Percentiles rank a stretch among this genome's conserved stretches.
phyloP scores from a whole-genome alignment of 2,888 invertebrate species.

The Coleophora flavipennella region DNA sequence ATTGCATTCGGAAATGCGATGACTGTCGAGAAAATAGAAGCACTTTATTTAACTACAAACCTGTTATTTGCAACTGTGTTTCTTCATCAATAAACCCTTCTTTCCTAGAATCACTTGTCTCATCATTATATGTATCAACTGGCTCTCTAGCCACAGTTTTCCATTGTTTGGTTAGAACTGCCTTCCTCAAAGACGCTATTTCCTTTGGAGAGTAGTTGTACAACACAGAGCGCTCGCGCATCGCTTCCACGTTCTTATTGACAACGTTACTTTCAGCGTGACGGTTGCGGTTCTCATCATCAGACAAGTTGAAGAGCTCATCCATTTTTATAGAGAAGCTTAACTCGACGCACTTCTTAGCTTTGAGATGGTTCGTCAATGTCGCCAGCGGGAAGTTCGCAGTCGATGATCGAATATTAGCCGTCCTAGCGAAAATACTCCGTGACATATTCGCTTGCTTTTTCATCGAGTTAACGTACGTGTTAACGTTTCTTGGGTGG shows the following conservation, averaged over 20 bases:
- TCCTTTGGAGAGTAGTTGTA: constrained; percentile 46
- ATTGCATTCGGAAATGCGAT: too few relatives aligned
- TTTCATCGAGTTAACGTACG: constrained; percentile 36
- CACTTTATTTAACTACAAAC: constrained; percentile 22
- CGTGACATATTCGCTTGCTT: constrained; percentile 34
- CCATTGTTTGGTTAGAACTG: constrained; percentile 37
- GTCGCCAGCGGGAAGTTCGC: constrained; percentile 39
- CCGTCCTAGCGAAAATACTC: constrained; percentile 46
- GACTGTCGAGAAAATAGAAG: too few relatives aligned
- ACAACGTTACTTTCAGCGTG: constrained; percentile 15
- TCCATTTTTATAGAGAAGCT: constrained; percentile 56
- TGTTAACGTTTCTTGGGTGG: constrained; percentile 26
- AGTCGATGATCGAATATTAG: constrained; percentile 36
- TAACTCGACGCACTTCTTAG: constrained; percentile 36
- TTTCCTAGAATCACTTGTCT: constrained; percentile 16
- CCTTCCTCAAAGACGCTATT: constrained; percentile 45
- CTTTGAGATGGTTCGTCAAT: constrained; percentile 41
- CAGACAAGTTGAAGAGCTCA: constrained; percentile 36
- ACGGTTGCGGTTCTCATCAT: constrained; percentile 9
- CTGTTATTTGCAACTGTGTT: constrained; percentile 54
- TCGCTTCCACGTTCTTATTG: constrained; percentile 21
- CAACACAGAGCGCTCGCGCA: constrained; percentile 37
- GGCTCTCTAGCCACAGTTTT: constrained; percentile 18
- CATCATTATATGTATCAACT: constrained; percentile 11
- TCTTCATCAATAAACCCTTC: constrained; percentile 39